phyloP scores from a whole-genome alignment of 2,888 invertebrate genomes.

The Andrena praecox region DNA sequence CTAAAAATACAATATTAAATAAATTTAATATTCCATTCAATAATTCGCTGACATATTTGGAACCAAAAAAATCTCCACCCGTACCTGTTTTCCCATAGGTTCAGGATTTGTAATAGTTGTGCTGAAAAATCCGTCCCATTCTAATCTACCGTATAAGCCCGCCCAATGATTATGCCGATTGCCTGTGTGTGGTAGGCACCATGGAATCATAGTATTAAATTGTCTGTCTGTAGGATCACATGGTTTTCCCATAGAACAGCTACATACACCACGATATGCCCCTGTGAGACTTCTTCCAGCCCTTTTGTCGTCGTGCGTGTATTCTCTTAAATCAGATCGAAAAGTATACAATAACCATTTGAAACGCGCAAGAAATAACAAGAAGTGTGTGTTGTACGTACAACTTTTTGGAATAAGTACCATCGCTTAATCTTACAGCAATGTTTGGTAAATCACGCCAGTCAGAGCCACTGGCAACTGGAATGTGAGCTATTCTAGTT shows the following conservation, averaged over 20 bases:
- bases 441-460: conserved; percentile 95
- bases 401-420: conserved; percentile 88
- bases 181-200: conserved; percentile 95
- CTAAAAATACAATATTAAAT: too few relatives aligned
- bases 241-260: conserved; percentile 88
- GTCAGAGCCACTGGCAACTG: conserved; percentile 91
- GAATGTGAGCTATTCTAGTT: conserved; percentile 91
- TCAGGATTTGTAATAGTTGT: conserved; percentile 95
- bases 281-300: conserved; percentile 86
- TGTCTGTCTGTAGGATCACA: conserved; percentile 92
- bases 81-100: conserved; percentile 94
- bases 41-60: too few relatives aligned
- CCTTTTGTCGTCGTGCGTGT: conserved; percentile 86
- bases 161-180: conserved; percentile 95
- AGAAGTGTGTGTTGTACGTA: conserved; percentile 76
- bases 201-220: conserved; percentile 93
- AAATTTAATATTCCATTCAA: too few relatives aligned
- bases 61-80: too few relatives aligned
- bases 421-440: conserved; percentile 89
- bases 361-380: neutral
- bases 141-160: conserved; percentile 92
- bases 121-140: conserved; percentile 94
- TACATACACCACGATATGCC: conserved; percentile 90
- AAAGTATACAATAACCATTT: neutral
- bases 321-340: conserved; percentile 82